Conservation (phyloP, 2,113 vertebrate species). For the Dromas ardeola region DNA sequence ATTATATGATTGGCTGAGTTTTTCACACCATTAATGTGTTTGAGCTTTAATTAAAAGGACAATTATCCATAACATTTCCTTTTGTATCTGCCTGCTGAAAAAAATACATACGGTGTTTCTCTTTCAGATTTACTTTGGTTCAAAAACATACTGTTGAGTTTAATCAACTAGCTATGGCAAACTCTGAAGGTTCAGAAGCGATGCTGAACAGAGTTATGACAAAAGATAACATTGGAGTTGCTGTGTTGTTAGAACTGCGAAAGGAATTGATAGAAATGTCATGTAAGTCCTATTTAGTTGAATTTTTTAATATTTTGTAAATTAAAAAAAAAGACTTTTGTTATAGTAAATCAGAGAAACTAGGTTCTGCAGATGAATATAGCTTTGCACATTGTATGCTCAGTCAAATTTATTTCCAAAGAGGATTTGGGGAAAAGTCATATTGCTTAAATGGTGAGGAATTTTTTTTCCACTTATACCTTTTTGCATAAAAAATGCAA, state of each 20-base stretch:
- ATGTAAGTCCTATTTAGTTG: slow-evolving; percentile 78
- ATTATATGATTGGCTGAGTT: not conserved
- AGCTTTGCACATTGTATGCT: not conserved
- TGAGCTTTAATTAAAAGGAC: not conserved
- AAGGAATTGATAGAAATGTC: slow-evolving; percentile 94
- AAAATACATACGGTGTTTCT: not conserved
- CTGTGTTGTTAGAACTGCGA: slow-evolving; percentile 91
- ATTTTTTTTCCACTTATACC: not conserved
- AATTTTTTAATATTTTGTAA: not conserved
- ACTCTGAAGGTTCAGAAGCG: slow-evolving; percentile 96
- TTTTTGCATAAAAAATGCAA: not conserved
- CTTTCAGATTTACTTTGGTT: slow-evolving; percentile 91
- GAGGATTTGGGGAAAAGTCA: not conserved
- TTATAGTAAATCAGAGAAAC: not conserved
- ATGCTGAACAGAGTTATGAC: slow-evolving; percentile 99
- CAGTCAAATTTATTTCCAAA: not conserved
- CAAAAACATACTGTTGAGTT: slow-evolving; percentile 99
- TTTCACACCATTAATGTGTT: not conserved
- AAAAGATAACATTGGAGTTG: slow-evolving; percentile 97
- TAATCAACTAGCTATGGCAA: slow-evolving; percentile 98
- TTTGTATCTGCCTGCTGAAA: not conserved
- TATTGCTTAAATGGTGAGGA: not conserved
- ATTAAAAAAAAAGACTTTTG: not conserved
- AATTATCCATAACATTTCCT: not conserved
- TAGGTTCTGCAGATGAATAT: not conserved